These are phyloP conservation scores for Pristiophorus japonicus DNA, from an alignment of 2,113 vertebrate species.

Conservation along the genomic window DNA sequence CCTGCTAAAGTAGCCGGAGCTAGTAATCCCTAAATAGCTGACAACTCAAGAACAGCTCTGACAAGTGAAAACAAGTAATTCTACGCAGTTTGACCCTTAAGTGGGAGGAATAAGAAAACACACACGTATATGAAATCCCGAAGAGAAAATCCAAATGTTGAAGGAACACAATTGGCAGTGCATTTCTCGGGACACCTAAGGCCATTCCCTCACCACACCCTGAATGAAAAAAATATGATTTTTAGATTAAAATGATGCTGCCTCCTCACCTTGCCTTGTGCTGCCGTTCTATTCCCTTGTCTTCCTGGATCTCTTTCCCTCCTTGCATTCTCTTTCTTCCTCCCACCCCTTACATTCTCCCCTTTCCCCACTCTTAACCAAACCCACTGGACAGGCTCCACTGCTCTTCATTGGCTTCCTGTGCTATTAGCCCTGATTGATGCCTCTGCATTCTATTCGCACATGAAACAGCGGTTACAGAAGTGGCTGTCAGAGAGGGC, in stretches of 20 bases:
- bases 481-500: too few species aligned
- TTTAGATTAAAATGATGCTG: not conserved
- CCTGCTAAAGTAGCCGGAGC: not conserved
- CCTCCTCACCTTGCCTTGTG: not conserved
- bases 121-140: not conserved
- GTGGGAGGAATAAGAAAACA: not conserved
- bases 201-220: not conserved
- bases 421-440: not conserved
- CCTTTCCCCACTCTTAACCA: too few species aligned
- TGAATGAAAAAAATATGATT: not conserved
- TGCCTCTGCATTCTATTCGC: too few species aligned
- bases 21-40: not conserved
- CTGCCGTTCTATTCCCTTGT: not conserved
- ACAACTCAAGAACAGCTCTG: not conserved
- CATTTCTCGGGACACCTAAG: too few species aligned
- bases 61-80: not conserved
- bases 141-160: not conserved
- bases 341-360: too few species aligned
- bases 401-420: not conserved
- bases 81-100: not conserved
- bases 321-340: not conserved
- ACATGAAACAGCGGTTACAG: too few species aligned
- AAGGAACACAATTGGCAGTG: not conserved
- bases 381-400: not conserved
- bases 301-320: not conserved